Conservation (phyloP, 2,888 invertebrate genomes). For the Caenorhabditis sp. region DNA sequence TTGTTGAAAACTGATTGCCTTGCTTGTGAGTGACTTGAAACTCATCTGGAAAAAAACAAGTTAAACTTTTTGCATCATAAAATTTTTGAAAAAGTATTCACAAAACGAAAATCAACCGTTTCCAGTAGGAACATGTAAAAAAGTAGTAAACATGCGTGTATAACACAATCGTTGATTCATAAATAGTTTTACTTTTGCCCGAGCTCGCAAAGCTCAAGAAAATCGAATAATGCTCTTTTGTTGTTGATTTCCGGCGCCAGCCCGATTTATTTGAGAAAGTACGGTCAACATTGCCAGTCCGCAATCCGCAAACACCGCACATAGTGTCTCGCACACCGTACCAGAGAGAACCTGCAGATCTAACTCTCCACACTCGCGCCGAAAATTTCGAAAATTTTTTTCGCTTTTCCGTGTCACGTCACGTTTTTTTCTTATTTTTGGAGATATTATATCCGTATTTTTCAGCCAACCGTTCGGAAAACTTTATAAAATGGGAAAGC, state of each 20-base stretch:
- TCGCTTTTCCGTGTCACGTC: slow-evolving; percentile 1
- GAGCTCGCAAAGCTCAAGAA: background rate
- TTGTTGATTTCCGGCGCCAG: background rate
- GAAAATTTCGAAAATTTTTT: slow-evolving; percentile 44
- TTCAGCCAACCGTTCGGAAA: background rate
- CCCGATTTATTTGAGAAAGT: background rate
- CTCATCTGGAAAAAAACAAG: slow-evolving; percentile 49
- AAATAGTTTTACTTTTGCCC: background rate
- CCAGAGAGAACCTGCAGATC: slow-evolving; percentile 44
- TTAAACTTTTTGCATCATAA: slow-evolving; percentile 24
- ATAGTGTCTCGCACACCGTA: slow-evolving; percentile 41
- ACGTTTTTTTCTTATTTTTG: slow-evolving; percentile 15
- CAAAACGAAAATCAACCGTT: too few species aligned
- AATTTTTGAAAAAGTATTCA: slow-evolving; percentile 1
- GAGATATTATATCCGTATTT: slow-evolving; percentile 8
- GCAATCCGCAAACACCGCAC: slow-evolving; percentile 28
- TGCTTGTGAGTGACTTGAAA: slow-evolving; percentile 25
- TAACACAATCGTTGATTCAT: background rate
- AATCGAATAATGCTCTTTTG: slow-evolving; percentile 33
- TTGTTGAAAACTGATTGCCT: slow-evolving; percentile 34
- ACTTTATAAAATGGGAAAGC: slow-evolving; percentile 89
- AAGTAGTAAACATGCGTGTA: background rate
- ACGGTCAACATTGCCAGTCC: slow-evolving; percentile 46
- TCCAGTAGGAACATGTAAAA: too few species aligned
- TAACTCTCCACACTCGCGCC: slow-evolving; percentile 46